Percentiles rank a stretch among this genome's conserved stretches.
Conservation (phyloP, 2,888 invertebrate genomes). For the Macropis europaea region DNA sequence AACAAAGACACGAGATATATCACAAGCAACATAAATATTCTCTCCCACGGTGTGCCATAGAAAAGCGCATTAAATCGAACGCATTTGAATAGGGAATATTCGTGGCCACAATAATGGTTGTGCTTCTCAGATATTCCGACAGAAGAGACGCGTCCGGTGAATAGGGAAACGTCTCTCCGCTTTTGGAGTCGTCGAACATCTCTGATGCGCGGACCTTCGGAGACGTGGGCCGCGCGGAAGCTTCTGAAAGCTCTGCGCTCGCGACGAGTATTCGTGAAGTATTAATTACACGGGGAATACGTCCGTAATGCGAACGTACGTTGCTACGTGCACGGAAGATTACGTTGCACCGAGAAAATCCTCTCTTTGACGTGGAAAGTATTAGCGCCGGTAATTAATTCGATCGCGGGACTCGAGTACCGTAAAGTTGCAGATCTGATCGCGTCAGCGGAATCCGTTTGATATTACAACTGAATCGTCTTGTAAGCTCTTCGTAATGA, state of each 20-base stretch:
- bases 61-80: no score
- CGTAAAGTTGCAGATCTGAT: neutral
- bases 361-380: neutral
- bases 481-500: neutral
- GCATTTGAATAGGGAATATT: no score
- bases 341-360: neutral
- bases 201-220: no score
- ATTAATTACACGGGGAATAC: neutral
- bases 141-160: no score
- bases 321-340: neutral
- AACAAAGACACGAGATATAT: no score
- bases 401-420: neutral
- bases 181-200: no score
- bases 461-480: neutral
- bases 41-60: no score
- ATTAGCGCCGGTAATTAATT: conserved; percentile 5
- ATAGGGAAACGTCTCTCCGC: no score
- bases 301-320: no score
- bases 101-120: no score
- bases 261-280: neutral
- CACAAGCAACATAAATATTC: no score
- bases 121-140: no score
- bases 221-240: neutral
- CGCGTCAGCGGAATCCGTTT: neutral
- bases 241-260: neutral